Base-by-base conservation (phyloP, 2,113 vertebrate genomes). In the Numida meleagris region DNA sequence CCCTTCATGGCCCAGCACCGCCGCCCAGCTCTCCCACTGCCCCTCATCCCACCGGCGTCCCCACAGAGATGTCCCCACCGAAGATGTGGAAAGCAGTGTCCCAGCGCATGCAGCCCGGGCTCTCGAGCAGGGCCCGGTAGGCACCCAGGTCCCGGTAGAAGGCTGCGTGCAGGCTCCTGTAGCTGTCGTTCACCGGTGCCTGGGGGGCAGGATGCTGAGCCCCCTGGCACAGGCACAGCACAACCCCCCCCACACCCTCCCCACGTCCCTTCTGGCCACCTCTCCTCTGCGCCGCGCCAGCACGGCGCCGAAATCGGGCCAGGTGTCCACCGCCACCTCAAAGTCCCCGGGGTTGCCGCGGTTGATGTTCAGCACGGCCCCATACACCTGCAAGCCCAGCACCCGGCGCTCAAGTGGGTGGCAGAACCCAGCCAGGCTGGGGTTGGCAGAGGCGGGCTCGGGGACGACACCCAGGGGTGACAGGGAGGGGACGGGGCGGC, bases 281-380 rank as follows among this genome's bases (percentile, higher is more conserved):
- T 97, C 74, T 82, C 84, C 88, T 0, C 67, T 70, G 40, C 36
- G 90, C 25, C 96, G 75, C 0, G 95, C 88, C 62, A 97, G 50
- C 53, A 93, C 20, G 0, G 92, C 96, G 0, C 92, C 48, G 0
- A 97, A 94, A 2, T 95, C 9, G 0, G 95, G 96, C 96, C 96
- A 97, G 3, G 93, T n/a, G 16, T 97, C 96, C 88, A 95, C 84
- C 14, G 73, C 45, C 6, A 93, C 88, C 40, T 96, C 95, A 0
- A 13, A 59, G 3, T 63, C 18, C 11, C 77, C 76, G 0, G 88
- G 95, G 66, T 95, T 96, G 5, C 96, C 95, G 5, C 93, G 58
- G 71, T 65, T 96, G 27, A 97, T 93, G 86, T 95, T 93, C 86
- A 96, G 55, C 73, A 96, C 90, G 0, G 93, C 94, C 50, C 96